Evolutionary conservation across 2,797 vertebrate genomes (phyloP), one percentile per base, ranked within the genome.

Genomic region (Iguana delicatissima): DNA sequence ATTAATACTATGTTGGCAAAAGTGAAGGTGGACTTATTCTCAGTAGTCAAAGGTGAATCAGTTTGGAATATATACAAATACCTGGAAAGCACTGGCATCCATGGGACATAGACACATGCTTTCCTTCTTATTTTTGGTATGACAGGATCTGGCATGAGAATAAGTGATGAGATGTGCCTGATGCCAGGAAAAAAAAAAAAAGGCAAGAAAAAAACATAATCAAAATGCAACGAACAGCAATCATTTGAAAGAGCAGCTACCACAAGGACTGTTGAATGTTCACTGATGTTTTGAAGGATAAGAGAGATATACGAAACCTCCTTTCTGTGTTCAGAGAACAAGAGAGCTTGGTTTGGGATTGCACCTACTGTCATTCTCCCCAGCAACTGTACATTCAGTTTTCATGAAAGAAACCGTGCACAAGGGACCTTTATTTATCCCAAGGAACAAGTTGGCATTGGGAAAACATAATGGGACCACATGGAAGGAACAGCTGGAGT

Each of bases 1-100:
- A 88, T 81, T 82, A 32, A 82, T 82, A 82, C 29, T 14, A 9
- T 26, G 24, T 76, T 88, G 32, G 80, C 64, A 57, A 52, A 80
- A 69, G 29, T 88, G 46, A 69, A 69, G 32, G 10, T 88, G 20
- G 6, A 86, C 6, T 86, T 59, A 72, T 73, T 81, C 52, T 35
- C 72, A 59, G 10, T 69, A 62, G 18, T 82, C 35, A 82, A 88
- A 46, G 26, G 69, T 46, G n/a, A 88, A 42, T 88, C 87, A 88
- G 12, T 82, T 16, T 88, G 8, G 67, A 73, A 82, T 73, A 88
- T 42, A 4, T 86, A 12, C 2, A 73, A 69, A 20, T 82, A 59
- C 46, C 18, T 12, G 46, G 26, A 79, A 87, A 42, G 59, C 5
- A 59, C 5, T 82, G n/a, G 24, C 12, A 62, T 38, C 20, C 18